These are phyloP conservation scores for Orthosia gracilis DNA, from an alignment of 2,888 invertebrate genomes.

Conservation along the genomic window DNA sequence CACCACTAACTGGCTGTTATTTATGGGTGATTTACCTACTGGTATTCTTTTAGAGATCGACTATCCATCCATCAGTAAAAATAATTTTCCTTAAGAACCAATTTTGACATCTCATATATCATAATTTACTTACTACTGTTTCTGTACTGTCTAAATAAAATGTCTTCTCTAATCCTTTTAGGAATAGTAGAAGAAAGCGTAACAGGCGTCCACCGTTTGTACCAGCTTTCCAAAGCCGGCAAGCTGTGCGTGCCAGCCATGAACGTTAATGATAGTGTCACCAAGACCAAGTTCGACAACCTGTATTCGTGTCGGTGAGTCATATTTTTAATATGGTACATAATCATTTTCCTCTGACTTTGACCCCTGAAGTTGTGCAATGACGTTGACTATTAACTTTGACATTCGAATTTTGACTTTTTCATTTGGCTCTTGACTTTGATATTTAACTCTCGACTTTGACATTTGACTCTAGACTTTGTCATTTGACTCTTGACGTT, in stretches of 20 bases:
- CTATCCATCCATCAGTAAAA: too few species aligned
- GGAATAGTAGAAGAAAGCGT: slow-evolving; percentile 99
- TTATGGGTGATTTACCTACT: too few species aligned
- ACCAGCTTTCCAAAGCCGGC: slow-evolving; percentile 98
- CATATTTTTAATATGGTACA: not conserved
- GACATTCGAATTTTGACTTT: not conserved
- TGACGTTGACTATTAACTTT: not conserved
- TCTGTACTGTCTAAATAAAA: too few species aligned
- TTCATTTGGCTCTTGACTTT: not conserved
- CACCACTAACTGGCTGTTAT: too few species aligned
- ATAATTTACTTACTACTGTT: too few species aligned
- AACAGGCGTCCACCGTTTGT: slow-evolving; percentile 99
- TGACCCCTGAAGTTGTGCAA: not conserved
- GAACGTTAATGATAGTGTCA: slow-evolving; percentile 99
- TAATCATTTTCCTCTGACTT: not conserved
- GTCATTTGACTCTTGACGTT: not conserved
- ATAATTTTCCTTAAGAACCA: too few species aligned
- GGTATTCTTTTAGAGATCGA: too few species aligned
- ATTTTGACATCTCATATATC: too few species aligned
- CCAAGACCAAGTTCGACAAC: slow-evolving; percentile 99
- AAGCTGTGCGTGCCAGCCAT: slow-evolving; percentile 99
- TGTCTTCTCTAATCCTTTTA: slow-evolving; percentile 69
- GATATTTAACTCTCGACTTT: not conserved
- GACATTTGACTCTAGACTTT: not conserved
- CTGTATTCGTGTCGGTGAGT: slow-evolving; percentile 96